Evolutionary conservation across 2,888 invertebrate species (phyloP).

Genomic region (Gandaritis pyraliata): DNA sequence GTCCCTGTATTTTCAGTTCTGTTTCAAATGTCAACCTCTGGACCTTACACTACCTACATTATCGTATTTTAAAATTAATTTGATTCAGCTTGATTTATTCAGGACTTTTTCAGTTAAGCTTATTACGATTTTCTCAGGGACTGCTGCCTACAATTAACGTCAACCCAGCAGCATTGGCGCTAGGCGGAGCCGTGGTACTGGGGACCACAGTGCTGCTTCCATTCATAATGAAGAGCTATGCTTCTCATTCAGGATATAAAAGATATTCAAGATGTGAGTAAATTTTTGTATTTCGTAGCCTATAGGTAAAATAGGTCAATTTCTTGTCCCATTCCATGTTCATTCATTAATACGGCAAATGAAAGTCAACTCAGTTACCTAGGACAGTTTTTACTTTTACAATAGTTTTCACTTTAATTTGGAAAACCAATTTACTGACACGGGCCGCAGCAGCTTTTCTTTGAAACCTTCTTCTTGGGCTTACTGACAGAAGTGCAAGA

Average conservation of each 20-base stretch:
- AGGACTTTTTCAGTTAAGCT: no score
- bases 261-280: slow-evolving; percentile 67
- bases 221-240: slow-evolving; percentile 62
- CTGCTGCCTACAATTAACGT: slow-evolving; percentile 84
- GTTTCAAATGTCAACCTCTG: no score
- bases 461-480: slow-evolving; percentile 48
- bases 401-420: slow-evolving; percentile 5
- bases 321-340: no score
- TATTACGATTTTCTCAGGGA: slow-evolving; percentile 49
- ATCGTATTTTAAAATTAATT: no score
- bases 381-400: slow-evolving; percentile 6
- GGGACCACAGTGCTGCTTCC: slow-evolving; percentile 84
- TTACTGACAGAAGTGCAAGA: slow-evolving; percentile 54
- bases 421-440: slow-evolving; percentile 45
- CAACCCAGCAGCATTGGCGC: slow-evolving; percentile 84
- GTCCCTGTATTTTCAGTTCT: no score
- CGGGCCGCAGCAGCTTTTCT: slow-evolving; percentile 51
- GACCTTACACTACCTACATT: no score
- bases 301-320: no score
- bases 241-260: slow-evolving; percentile 42
- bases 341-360: not conserved
- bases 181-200: slow-evolving; percentile 84
- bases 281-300: no score
- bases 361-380: not conserved
- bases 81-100: no score